phyloP scores from a whole-genome alignment of 1,140 invertebrate species.

The Trichonephila inaurata region DNA sequence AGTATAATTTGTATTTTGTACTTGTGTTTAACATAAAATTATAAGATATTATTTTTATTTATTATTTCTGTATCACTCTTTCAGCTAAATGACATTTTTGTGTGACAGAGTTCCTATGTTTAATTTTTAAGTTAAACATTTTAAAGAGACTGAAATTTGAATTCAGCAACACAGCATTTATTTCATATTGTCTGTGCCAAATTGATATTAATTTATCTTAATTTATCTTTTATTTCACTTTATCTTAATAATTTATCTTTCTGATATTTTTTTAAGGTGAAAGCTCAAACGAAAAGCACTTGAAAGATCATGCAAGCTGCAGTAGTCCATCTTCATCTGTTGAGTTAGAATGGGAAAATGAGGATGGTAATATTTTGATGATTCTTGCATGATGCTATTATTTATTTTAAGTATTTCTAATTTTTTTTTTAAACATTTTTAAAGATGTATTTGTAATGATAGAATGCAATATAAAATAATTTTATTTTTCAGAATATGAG shows the following conservation, averaged over 20 bases:
- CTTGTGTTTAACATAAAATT: no score
- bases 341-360: conserved; percentile 85
- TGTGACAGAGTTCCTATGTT: no score
- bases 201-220: background rate
- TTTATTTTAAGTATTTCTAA: no score
- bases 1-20: no score
- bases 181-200: no score
- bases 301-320: conserved; percentile 45
- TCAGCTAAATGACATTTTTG: no score
- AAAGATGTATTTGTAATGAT: background rate
- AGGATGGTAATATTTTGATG: conserved; percentile 78
- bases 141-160: background rate
- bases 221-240: background rate
- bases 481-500: no score
- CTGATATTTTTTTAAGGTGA: background rate
- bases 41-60: no score
- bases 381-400: no score
- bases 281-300: background rate
- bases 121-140: background rate
- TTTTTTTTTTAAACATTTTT: background rate
- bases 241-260: no score
- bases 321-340: conserved; percentile 83
- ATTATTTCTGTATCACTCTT: no score
- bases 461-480: background rate
- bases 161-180: no score